These are phyloP conservation scores for Actinia equina DNA, from an alignment of 64 coral and sea anemone genomes.

Conservation along the genomic window DNA sequence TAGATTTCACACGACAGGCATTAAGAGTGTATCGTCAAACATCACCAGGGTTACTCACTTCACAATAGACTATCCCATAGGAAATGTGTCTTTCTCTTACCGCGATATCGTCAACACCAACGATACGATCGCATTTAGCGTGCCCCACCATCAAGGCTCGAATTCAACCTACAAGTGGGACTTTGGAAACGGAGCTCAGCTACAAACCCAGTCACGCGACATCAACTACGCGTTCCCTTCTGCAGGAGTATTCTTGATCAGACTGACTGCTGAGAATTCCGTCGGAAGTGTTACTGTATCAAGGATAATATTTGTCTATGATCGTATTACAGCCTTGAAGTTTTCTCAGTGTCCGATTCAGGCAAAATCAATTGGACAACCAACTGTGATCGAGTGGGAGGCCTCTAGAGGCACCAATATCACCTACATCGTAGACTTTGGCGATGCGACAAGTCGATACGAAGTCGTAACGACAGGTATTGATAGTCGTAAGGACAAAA, in stretches of 20 bases:
- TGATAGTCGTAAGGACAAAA: constrained; percentile 7
- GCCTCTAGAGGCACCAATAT: constrained; percentile 61
- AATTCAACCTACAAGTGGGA: constrained; percentile 74
- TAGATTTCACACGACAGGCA: constrained; percentile 36
- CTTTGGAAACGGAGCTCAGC: constrained; percentile 60
- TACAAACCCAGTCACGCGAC: not conserved
- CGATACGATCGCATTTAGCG: constrained; percentile 40
- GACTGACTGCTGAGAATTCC: constrained; percentile 70
- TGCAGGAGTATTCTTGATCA: constrained; percentile 45
- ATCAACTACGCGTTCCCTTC: constrained; percentile 36
- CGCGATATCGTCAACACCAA: constrained; percentile 56
- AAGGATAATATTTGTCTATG: constrained; percentile 34
- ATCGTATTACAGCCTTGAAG: constrained; percentile 41
- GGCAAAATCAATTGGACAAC: constrained; percentile 51
- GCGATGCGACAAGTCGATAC: constrained; percentile 43
- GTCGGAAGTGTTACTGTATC: constrained; percentile 22
- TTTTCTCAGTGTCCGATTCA: constrained; percentile 49
- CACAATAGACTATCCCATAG: constrained; percentile 62
- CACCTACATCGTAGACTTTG: constrained; percentile 77
- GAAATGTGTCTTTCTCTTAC: constrained; percentile 44
- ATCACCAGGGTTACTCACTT: constrained; percentile 40
- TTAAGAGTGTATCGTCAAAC: constrained; percentile 62
- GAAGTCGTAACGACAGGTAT: not conserved
- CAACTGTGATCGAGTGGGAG: constrained; percentile 65
- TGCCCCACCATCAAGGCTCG: constrained; percentile 55